phyloP scores from a whole-genome alignment of 1,140 invertebrate genomes.

The Phocides pigmalion region DNA sequence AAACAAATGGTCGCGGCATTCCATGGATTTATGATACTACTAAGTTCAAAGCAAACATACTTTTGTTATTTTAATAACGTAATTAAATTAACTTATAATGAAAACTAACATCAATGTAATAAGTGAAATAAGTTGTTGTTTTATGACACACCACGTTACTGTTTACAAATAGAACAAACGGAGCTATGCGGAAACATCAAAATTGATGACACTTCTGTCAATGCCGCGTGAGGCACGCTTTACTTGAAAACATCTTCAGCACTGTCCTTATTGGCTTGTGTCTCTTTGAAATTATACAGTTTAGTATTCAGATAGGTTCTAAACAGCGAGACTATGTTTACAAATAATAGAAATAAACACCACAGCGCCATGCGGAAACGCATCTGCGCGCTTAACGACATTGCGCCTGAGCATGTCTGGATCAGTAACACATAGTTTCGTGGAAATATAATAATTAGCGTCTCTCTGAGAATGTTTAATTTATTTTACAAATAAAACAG shows the following conservation, averaged over 20 bases:
- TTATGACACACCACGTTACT: too few species aligned
- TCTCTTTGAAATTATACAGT: background rate
- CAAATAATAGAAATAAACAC: conserved; percentile 8
- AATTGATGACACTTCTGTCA: background rate
- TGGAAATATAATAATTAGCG: conserved; percentile 10
- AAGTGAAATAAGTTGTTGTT: too few species aligned
- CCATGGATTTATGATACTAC: too few species aligned
- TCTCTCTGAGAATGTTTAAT: background rate
- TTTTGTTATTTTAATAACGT: too few species aligned
- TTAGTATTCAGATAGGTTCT: background rate
- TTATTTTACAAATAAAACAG: conserved; percentile 1
- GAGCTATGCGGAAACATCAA: background rate
- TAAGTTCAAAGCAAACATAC: too few species aligned
- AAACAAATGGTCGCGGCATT: too few species aligned
- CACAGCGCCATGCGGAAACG: conserved; percentile 7
- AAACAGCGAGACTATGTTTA: background rate
- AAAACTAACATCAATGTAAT: too few species aligned
- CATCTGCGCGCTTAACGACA: conserved; percentile 4
- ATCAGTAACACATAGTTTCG: conserved; percentile 1
- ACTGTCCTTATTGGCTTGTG: background rate
- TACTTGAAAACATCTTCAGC: background rate
- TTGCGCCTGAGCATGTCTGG: background rate
- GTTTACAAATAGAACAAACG: background rate
- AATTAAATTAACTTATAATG: too few species aligned
- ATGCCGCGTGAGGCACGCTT: background rate